These are phyloP conservation scores for Phasianus colchicus DNA, from an alignment of 2,113 vertebrate species.

Conservation along the genomic window DNA sequence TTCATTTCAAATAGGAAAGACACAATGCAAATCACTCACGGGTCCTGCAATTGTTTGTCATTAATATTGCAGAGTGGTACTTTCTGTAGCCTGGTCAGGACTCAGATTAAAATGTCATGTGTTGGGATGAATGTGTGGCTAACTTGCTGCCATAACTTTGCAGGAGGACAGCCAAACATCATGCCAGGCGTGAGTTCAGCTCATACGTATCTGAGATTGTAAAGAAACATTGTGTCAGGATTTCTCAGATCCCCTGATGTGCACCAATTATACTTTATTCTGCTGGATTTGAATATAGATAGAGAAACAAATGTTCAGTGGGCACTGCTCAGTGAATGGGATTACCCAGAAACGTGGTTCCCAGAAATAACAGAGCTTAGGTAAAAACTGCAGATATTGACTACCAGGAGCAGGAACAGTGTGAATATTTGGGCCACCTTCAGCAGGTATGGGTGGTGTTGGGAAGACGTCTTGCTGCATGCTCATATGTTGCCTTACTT, in stretches of 20 bases:
- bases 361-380: not conserved
- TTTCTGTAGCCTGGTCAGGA: not conserved
- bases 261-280: not conserved
- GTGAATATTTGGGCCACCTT: not conserved
- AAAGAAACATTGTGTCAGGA: not conserved
- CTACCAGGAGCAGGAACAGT: not conserved
- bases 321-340: not conserved
- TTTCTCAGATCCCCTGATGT: not conserved
- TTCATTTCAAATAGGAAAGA: not conserved
- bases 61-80: constrained; percentile 20
- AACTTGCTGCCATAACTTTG: not conserved
- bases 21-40: not conserved
- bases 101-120: not conserved
- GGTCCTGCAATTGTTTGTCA: constrained; percentile 7
- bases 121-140: not conserved
- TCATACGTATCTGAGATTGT: not conserved
- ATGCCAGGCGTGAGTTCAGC: not conserved
- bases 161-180: not conserved
- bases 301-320: not conserved
- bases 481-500: not conserved
- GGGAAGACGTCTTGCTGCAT: not conserved
- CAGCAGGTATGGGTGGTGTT: not conserved
- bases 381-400: not conserved
- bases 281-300: not conserved
- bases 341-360: not conserved